These are phyloP conservation scores for Rhodeus uyekii DNA, from an alignment of 2,797 vertebrate genomes.

Conservation along the genomic window DNA sequence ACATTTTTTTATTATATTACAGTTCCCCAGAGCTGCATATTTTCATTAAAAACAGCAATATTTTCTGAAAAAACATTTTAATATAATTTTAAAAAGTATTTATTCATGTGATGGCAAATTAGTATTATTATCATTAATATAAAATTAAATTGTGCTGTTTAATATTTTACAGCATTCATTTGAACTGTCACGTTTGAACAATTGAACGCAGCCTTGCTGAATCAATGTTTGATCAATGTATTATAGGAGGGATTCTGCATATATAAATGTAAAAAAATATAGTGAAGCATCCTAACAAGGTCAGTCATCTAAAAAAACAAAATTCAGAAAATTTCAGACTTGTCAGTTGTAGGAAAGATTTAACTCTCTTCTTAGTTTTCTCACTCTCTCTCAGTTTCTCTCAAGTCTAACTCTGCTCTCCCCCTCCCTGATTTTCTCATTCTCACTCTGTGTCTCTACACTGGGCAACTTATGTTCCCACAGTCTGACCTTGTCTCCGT, in stretches of 20 bases:
- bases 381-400: conserved; percentile 4
- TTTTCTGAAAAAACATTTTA: too few relatives aligned
- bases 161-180: conserved; percentile 5
- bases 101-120: too few relatives aligned
- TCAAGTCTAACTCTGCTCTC: neutral
- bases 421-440: conserved; percentile 34
- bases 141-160: too few relatives aligned
- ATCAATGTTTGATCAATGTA: neutral
- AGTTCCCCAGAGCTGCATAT: too few relatives aligned
- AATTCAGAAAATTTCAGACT: conserved; percentile 7
- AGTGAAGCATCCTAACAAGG: conserved; percentile 12
- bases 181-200: neutral
- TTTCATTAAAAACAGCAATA: too few relatives aligned
- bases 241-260: neutral
- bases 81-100: too few relatives aligned
- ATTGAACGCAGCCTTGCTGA: neutral
- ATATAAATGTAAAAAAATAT: neutral
- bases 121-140: too few relatives aligned
- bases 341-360: conserved; percentile 29
- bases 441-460: conserved; percentile 68
- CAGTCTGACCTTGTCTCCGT: conserved; percentile 82
- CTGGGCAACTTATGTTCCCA: conserved; percentile 76
- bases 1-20: neutral
- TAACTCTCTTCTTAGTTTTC: conserved; percentile 38
- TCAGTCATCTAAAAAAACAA: conserved; percentile 39